Evolutionary conservation across 2,888 invertebrate genomes (phyloP).

Genomic region (Furcula furcula): DNA sequence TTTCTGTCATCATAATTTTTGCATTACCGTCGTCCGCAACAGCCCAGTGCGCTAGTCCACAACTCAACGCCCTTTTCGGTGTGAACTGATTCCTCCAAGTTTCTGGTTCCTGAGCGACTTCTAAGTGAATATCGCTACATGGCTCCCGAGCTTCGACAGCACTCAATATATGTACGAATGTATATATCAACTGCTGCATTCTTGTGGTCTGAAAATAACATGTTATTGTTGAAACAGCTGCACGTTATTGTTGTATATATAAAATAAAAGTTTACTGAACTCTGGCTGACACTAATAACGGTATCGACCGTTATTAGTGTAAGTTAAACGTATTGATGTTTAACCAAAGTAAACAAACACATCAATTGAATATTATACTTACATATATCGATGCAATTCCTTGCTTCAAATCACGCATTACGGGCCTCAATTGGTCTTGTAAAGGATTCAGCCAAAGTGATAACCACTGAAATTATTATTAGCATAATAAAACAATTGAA

Average conservation of each 20-base stretch:
- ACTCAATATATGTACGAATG: constrained; percentile 57
- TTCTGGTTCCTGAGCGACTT: constrained; percentile 42
- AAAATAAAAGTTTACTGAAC: not conserved
- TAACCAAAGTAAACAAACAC: too few relatives aligned
- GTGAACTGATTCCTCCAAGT: constrained; percentile 57
- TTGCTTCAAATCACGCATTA: constrained; percentile 70
- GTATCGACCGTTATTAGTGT: too few relatives aligned
- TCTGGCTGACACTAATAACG: not conserved
- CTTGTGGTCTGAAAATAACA: constrained; percentile 55
- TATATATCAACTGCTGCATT: constrained; percentile 59
- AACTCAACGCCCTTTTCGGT: constrained; percentile 50
- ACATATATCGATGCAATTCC: constrained; percentile 66
- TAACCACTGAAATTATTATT: constrained; percentile 48
- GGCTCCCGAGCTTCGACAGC: constrained; percentile 57
- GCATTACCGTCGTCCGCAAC: constrained; percentile 63
- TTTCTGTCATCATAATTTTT: constrained; percentile 55
- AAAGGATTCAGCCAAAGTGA: constrained; percentile 73
- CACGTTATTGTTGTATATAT: not conserved
- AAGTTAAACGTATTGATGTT: too few relatives aligned
- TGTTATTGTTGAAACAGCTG: not conserved
- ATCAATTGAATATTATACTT: constrained; percentile 28
- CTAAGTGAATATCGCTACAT: constrained; percentile 53
- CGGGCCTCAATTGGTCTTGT: constrained; percentile 70
- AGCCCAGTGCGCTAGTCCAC: constrained; percentile 72
- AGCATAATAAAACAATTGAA: constrained; percentile 6